Percentiles rank a stretch among this genome's conserved stretches.
Conservation (phyloP, 2,797 vertebrate genomes). For the Mormyrops boulengeri region DNA sequence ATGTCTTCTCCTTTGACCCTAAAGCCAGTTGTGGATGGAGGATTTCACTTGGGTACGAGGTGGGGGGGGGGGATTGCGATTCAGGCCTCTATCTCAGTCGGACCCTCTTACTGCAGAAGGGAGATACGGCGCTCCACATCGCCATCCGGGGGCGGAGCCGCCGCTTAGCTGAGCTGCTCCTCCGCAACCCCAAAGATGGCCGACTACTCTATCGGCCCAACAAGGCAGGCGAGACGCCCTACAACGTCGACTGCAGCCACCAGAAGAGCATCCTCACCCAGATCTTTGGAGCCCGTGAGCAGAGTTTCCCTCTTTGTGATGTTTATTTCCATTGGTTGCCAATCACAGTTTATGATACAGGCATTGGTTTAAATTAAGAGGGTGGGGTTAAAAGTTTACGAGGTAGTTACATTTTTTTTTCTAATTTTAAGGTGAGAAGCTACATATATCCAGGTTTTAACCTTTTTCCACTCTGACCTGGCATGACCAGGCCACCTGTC, state of each 20-base stretch:
- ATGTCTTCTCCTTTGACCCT: not conserved
- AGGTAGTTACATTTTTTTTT: not conserved
- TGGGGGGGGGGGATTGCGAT: not conserved
- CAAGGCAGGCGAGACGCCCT: constrained; percentile 80
- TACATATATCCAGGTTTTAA: not conserved
- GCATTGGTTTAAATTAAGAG: not conserved
- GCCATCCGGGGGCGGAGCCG: constrained; percentile 80
- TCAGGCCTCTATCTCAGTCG: not conserved
- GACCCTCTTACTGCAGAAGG: constrained; percentile 59
- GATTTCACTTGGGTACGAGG: not conserved
- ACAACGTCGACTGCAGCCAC: constrained; percentile 83
- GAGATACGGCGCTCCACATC: constrained; percentile 80
- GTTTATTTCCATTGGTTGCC: not conserved
- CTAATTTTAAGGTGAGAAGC: not conserved
- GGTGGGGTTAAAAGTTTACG: not conserved
- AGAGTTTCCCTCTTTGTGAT: not conserved
- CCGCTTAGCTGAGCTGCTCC: constrained; percentile 73
- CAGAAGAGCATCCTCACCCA: constrained; percentile 86
- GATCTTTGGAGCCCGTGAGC: constrained; percentile 82
- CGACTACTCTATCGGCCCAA: constrained; percentile 78
- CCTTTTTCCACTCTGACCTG: too few species aligned
- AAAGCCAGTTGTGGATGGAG: not conserved
- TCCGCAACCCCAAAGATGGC: constrained; percentile 81
- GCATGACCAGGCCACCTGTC: constrained; percentile 69
- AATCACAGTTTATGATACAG: not conserved